A percentile compares a stretch with the other conserved stretches of the same genome.
Evolutionary conservation across 2,113 vertebrate genomes (phyloP).

Genomic region (Epinephelus fuscoguttatus): DNA sequence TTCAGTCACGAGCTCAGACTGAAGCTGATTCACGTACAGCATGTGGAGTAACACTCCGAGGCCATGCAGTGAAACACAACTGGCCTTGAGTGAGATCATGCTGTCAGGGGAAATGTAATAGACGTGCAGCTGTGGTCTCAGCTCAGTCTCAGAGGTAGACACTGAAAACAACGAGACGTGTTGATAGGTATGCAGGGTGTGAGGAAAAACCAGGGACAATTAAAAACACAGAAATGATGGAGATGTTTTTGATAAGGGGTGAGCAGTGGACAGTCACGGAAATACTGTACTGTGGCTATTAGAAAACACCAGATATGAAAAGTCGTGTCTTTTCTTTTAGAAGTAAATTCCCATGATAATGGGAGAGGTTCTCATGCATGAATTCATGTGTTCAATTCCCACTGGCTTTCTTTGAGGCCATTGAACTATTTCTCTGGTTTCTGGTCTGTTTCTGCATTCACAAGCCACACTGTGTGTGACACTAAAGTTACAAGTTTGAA

Average conservation of each 20-base stretch:
- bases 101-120: conserved; percentile 74
- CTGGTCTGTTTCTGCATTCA: neutral
- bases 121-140: conserved; percentile 78
- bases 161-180: conserved; percentile 58
- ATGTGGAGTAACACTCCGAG: conserved; percentile 63
- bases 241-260: conserved; percentile 37
- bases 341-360: conserved; percentile 8
- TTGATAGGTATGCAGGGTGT: conserved; percentile 60
- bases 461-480: neutral
- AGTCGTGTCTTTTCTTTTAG: neutral
- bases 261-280: neutral
- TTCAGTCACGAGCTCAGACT: conserved; percentile 38
- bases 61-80: conserved; percentile 64
- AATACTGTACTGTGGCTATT: neutral
- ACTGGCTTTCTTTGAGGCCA: conserved; percentile 11
- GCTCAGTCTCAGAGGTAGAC: conserved; percentile 61
- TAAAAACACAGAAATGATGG: conserved; percentile 13
- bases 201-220: conserved; percentile 58
- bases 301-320: neutral
- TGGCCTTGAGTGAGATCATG: conserved; percentile 80
- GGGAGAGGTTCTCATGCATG: conserved; percentile 15
- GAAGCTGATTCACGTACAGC: conserved; percentile 27
- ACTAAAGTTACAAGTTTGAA: neutral
- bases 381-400: conserved; percentile 28
- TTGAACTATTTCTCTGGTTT: conserved; percentile 22